phyloP scores from a whole-genome alignment of 2,888 invertebrate genomes.

The Ecliptopera silaceata region DNA sequence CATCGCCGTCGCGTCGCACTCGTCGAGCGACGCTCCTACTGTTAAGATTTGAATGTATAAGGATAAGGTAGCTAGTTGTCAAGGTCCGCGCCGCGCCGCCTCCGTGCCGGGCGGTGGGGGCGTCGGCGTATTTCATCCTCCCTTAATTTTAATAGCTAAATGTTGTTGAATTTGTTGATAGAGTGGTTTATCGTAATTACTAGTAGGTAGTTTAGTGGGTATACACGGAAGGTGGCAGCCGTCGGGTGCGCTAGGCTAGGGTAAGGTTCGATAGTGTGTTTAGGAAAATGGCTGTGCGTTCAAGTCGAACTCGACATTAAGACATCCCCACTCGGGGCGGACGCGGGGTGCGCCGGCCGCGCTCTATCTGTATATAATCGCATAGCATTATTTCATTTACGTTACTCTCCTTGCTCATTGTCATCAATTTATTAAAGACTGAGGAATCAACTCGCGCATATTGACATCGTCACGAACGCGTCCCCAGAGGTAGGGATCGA shows the following conservation, averaged over 20 bases:
- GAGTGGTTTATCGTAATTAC: conserved; percentile 77
- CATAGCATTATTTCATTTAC: conserved; percentile 80
- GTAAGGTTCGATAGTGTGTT: conserved; percentile 70
- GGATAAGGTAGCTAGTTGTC: conserved; percentile 35
- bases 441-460: conserved; percentile 82
- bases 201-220: conserved; percentile 70
- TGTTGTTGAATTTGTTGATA: conserved; percentile 82
- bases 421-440: conserved; percentile 83
- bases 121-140: conserved; percentile 58
- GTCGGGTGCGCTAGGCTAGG: conserved; percentile 69
- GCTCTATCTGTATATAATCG: conserved; percentile 76
- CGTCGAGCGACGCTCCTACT: conserved; percentile 21
- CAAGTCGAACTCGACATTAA: conserved; percentile 71
- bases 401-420: conserved; percentile 80
- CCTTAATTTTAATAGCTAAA: conserved; percentile 80
- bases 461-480: conserved; percentile 79
- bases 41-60: conserved; percentile 24
- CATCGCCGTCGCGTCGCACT: conserved; percentile 14
- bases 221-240: conserved; percentile 66
- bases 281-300: conserved; percentile 78
- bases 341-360: conserved; percentile 55
- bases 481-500: conserved; percentile 65
- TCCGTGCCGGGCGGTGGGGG: conserved; percentile 7
- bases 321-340: conserved; percentile 53
- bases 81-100: conserved; percentile 37